These are phyloP conservation scores for Sebastes variabilis DNA, from an alignment of 2,797 vertebrate species.

Conservation along the genomic window DNA sequence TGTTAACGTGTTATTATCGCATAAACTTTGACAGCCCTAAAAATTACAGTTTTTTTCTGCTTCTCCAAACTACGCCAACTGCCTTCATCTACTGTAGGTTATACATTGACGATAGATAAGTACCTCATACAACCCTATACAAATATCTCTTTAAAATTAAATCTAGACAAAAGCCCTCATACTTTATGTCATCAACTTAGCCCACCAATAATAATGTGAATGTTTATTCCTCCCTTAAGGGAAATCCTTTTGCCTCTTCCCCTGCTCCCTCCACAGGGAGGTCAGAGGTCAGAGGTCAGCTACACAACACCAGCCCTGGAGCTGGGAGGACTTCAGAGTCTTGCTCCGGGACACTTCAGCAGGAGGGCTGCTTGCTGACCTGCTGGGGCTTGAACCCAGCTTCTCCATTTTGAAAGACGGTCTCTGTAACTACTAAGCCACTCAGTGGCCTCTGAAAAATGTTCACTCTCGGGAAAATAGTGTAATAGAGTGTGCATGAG, in stretches of 20 bases:
- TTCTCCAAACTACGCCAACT: too few species aligned
- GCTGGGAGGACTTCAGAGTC: neutral
- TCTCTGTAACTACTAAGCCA: slow-evolving; percentile 7
- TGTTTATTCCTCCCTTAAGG: neutral
- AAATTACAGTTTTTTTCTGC: too few species aligned
- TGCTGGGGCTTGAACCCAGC: slow-evolving; percentile 1
- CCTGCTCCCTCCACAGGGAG: neutral
- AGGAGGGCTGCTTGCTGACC: slow-evolving; percentile 5
- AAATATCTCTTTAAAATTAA: neutral
- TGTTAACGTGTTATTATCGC: too few species aligned
- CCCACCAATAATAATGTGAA: neutral
- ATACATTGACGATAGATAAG: too few species aligned
- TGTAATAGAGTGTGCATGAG: slow-evolving; percentile 10
- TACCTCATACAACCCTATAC: too few species aligned
- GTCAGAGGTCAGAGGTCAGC: slow-evolving; percentile 30
- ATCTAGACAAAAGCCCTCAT: neutral
- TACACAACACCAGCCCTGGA: neutral
- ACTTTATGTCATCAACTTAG: slow-evolving; percentile 1
- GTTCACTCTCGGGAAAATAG: neutral
- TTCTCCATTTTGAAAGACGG: neutral
- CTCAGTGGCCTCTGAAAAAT: slow-evolving; percentile 23
- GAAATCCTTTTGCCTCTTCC: neutral
- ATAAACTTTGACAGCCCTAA: too few species aligned
- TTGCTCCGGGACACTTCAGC: slow-evolving; percentile 9
- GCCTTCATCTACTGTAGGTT: too few species aligned